phyloP scores from a whole-genome alignment of 1,140 invertebrate species.

The Venturia canescens region DNA sequence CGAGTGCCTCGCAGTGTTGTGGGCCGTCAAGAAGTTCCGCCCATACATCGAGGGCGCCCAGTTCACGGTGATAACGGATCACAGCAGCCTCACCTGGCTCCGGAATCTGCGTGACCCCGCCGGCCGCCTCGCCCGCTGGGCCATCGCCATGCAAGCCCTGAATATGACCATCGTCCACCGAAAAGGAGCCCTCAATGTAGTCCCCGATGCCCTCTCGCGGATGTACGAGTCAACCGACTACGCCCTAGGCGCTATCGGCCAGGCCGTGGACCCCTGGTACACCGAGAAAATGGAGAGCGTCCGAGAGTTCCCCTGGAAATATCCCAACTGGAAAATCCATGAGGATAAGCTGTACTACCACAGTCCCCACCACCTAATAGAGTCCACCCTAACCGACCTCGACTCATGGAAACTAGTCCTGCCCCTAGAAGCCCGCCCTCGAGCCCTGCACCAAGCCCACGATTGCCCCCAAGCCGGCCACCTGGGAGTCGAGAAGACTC shows the following conservation, averaged over 20 bases:
- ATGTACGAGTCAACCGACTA: not conserved
- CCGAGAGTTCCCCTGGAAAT: not conserved
- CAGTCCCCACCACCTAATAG: not conserved
- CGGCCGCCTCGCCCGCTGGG: conserved; percentile 72
- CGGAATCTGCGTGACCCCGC: conserved; percentile 70
- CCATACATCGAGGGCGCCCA: conserved; percentile 67
- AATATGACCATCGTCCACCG: conserved; percentile 51
- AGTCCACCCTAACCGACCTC: conserved; percentile 9
- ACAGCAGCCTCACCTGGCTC: conserved; percentile 76
- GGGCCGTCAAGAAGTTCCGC: conserved; percentile 72
- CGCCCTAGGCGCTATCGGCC: not conserved
- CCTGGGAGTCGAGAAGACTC: conserved; percentile 57
- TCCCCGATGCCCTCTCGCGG: conserved; percentile 57
- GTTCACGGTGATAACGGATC: conserved; percentile 74
- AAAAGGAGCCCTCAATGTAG: conserved; percentile 51
- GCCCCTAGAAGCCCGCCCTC: not conserved
- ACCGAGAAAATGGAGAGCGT: not conserved
- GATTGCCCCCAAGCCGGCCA: conserved; percentile 54
- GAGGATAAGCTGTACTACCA: conserved; percentile 38
- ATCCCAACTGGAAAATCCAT: conserved; percentile 42
- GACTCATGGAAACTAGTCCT: conserved; percentile 47
- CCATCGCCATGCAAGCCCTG: conserved; percentile 56
- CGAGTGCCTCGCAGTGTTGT: conserved; percentile 76
- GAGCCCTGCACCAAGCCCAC: conserved; percentile 54
- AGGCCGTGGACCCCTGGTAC: conserved; percentile 9